Base-by-base conservation (phyloP, 1,140 invertebrate genomes). In the Zaprionus camerounensis region DNA sequence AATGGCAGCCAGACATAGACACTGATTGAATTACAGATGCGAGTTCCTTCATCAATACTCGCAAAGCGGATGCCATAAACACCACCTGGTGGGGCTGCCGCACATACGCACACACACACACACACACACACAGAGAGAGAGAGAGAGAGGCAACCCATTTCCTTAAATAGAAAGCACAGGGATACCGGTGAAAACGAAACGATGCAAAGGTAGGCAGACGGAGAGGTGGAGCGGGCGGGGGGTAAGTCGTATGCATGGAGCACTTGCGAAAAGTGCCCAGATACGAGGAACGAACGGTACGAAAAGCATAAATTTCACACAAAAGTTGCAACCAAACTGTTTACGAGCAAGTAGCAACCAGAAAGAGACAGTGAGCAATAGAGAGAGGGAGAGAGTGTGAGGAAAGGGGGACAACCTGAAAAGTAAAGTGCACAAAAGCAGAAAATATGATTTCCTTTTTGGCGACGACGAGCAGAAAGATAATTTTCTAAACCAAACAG, bases 391-490 rank as follows among this genome's bases (percentile, higher is more conserved):
- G 11, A 20, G 38, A 36, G 56, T 3, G 38, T 17, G 34, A 15
- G 41, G 26, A 15, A 59, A 53, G 36, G 61, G 15, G 41, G 22
- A 36, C 36, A 91, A 91, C 85, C 80, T 91, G 76, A 91, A 91
- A 91, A 91, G 82, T 91, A 91, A 87, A 91, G 82, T 91, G 90
- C 91, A 91, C 85, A 91, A 91, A 91, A 91, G 90, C 90, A 91
- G 91, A 92, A 92, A 92, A 92, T 92, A 92, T 92, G 91, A 92
- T 92, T 92, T 92, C 91, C 91, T 92, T 91, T 92, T 92, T 88
- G 91, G 91, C 86, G 83, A 92, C 82, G 90, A 92, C 81, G 78
- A 90, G 78, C 82, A 92, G 82, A 91, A 91, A 91, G 90, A 91
- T 91, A 91, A 91, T 91, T 91, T 91, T 91, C 90, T 91, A 91